Evolutionary conservation across 2,888 invertebrate genomes (phyloP), one percentile per base, ranked within the genome.

Genomic region (Lasioglossum morio): DNA sequence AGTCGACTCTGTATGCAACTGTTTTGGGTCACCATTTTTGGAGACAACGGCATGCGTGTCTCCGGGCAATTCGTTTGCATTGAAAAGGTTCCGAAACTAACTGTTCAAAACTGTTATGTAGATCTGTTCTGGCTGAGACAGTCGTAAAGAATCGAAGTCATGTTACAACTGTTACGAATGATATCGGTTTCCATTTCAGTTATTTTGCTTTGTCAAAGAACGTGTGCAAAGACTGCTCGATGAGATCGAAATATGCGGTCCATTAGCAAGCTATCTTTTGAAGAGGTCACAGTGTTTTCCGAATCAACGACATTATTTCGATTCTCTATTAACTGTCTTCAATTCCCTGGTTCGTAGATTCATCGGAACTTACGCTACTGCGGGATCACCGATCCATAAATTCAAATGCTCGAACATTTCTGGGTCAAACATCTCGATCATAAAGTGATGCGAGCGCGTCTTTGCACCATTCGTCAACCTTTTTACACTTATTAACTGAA

Each of bases 21-120:
- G 30, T 66, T 66, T 34, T 30, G 23, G 66, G 66, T 34, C 66
- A 66, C 34, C 37, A 66, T 66, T 66, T 66, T 66, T 66, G 66
- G 66, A 66, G 34, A 66, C 10, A 30, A 30, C 30, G 30, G 66
- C 37, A 66, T 23, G 37, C 23, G 66, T 37, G 30, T 30, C 16
- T 3, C 30, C 30, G 19, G 19, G 57, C 4, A n/a, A n/a, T 53
- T 53, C 53, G 23, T n/a, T n/a, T 53, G n/a, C 7, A 23, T 53
- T 8, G 8, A n/a, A 10, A 57, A n/a, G 8, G 48, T 53, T 23
- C 23, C 48, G 48, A 53, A 23, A 23, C 48, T 53, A 53, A n/a
- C 57, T 57, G 57, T n/a, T 57, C 12, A n/a, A n/a, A n/a, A 57
- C 12, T 57, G 12, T n/a, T 57, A 53, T 23, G 48, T 53, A 23